Evolutionary conservation across 2,888 invertebrate species (phyloP), one percentile per base, ranked within the genome.

Genomic region (Apomyelois bistriatella): DNA sequence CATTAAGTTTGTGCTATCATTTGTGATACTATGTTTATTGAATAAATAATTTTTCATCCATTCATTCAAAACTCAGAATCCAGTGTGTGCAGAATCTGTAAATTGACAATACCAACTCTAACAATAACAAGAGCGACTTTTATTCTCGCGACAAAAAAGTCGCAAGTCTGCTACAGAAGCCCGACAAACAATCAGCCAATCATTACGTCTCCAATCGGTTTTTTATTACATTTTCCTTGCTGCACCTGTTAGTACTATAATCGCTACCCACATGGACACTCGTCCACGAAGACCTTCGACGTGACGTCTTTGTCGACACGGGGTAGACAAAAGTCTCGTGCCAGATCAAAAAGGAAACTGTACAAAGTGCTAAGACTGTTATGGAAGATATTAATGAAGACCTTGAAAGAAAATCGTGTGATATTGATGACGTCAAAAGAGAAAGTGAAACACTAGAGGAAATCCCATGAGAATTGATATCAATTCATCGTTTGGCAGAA

Each of bases 111-210:
- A n/a, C n/a, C n/a, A n/a, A n/a, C n/a, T n/a, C 22, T 22, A 22
- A 22, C 3, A 22, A 22, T n/a, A 22, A 22, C 22, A 22, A n/a
- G 22, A 3, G 3, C 22, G 5, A 22, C 3, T 3, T 5, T 32
- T 12, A 16, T 6, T 35, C n/a, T 10, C 16, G 67, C 71, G 62
- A 65, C 53, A 37, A 6, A 35, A 57, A 58, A 66, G 53, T 69
- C 57, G 71, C 72, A 22, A 53, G 74, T 72, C 59, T 65, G 48
- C 40, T 35, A 42, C 28, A 28, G 48, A 53, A 61, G 57, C 58
- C 61, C 61, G 64, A 30, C 68, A 62, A 70, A 71, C 71, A 66
- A 78, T 75, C 71, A 66, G 58, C 54, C 54, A 54, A 57, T 65
- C 53, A 73, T 74, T 72, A 70, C 66, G 56, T 57, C 59, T 59